These are phyloP conservation scores for Actinostola sp. DNA, from an alignment of 92 coral and sea anemone species.

Conservation along the genomic window DNA sequence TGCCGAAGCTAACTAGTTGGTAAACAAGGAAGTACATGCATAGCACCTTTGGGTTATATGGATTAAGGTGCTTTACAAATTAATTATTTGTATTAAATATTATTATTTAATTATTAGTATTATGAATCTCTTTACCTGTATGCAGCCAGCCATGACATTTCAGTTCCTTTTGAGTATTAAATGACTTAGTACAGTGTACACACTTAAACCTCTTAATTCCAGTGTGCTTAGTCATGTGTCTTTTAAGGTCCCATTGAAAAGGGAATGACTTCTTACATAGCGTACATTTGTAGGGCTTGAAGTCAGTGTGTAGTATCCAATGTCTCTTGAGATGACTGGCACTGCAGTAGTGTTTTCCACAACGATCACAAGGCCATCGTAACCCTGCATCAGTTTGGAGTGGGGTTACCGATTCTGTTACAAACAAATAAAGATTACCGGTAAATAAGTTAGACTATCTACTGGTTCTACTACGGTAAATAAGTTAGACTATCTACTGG, in stretches of 20 bases:
- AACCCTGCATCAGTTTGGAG: constrained; percentile 62
- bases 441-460: too few species aligned
- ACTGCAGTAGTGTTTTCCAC: constrained; percentile 72
- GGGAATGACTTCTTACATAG: constrained; percentile 63
- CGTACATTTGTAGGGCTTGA: constrained; percentile 67
- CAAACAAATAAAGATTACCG: neutral
- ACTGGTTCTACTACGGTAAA: too few species aligned
- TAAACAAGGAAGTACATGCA: too few species aligned
- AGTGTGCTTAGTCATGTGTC: constrained; percentile 72
- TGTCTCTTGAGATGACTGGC: constrained; percentile 74
- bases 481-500: too few species aligned
- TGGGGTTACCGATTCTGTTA: constrained; percentile 57
- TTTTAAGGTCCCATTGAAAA: constrained; percentile 79
- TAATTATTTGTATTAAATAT: too few species aligned
- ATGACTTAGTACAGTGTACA: constrained; percentile 62
- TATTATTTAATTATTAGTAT: too few species aligned
- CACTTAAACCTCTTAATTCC: constrained; percentile 77
- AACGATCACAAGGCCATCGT: constrained; percentile 81
- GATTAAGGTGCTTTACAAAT: too few species aligned
- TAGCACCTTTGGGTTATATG: too few species aligned
- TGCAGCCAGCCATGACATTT: constrained; percentile 75
- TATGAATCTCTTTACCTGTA: constrained; percentile 51
- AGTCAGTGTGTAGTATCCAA: constrained; percentile 81
- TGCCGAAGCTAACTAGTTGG: neutral
- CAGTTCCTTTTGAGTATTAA: constrained; percentile 64